These are phyloP conservation scores for Oxyruncus cristatus DNA, from an alignment of 2,113 vertebrate genomes.

Conservation along the genomic window DNA sequence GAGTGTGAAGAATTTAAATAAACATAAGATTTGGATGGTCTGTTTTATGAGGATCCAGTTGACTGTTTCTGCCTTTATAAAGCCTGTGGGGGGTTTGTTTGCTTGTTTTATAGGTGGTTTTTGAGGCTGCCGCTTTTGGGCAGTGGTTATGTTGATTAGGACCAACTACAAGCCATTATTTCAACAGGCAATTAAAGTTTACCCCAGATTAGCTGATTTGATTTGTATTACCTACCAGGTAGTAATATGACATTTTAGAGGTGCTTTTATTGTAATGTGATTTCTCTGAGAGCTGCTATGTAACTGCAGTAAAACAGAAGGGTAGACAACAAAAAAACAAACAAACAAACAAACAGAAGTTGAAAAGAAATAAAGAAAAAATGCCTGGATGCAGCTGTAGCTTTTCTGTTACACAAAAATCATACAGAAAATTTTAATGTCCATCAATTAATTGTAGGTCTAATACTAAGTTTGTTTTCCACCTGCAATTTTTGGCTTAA, in stretches of 20 bases:
- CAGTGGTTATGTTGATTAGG: neutral
- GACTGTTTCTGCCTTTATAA: neutral
- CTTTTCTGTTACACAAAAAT: neutral
- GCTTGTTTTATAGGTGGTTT: neutral
- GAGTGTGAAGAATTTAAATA: constrained; percentile 45
- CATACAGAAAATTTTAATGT: neutral
- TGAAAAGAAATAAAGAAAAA: neutral
- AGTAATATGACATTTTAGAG: neutral
- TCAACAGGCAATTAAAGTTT: neutral
- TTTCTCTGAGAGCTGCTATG: neutral
- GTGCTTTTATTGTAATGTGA: neutral
- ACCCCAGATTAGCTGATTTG: neutral
- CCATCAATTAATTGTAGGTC: neutral
- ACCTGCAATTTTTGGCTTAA: neutral
- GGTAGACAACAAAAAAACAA: neutral
- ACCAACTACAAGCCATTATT: neutral
- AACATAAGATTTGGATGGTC: neutral
- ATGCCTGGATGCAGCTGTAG: neutral
- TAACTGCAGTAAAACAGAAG: neutral
- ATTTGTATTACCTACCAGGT: neutral
- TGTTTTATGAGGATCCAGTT: neutral
- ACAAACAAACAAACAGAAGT: neutral
- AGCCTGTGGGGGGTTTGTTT: neutral
- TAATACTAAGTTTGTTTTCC: neutral
- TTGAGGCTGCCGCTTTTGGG: neutral